Evolutionary conservation across 2,888 invertebrate species (phyloP).

Genomic region (Agrotis segetum): DNA sequence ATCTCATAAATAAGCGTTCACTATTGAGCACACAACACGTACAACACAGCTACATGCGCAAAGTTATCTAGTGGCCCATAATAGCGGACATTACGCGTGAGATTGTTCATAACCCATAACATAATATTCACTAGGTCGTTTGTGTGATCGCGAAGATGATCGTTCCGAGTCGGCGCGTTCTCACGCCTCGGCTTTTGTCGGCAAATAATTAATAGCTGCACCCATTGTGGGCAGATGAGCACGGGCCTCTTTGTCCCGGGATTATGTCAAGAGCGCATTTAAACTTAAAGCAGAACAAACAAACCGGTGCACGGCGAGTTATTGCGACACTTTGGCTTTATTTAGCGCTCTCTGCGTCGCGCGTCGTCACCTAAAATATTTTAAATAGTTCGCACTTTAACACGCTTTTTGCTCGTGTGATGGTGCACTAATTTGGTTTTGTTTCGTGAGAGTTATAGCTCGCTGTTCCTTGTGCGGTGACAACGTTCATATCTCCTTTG

Average conservation of each 20-base stretch:
- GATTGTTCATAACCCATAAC: slow-evolving; percentile 68
- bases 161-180: slow-evolving; percentile 73
- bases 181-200: slow-evolving; percentile 78
- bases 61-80: slow-evolving; percentile 56
- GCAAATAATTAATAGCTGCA: slow-evolving; percentile 82
- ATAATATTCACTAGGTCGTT: slow-evolving; percentile 67
- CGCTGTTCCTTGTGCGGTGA: slow-evolving; percentile 21
- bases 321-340: slow-evolving; percentile 67
- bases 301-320: slow-evolving; percentile 69
- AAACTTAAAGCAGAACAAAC: slow-evolving; percentile 71
- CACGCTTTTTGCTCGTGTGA: slow-evolving; percentile 43
- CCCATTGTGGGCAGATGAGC: slow-evolving; percentile 76
- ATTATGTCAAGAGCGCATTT: slow-evolving; percentile 71
- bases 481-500: not conserved
- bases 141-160: slow-evolving; percentile 67
- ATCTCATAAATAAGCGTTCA: slow-evolving; percentile 39
- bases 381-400: slow-evolving; percentile 55
- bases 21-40: slow-evolving; percentile 23
- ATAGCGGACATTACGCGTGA: slow-evolving; percentile 59
- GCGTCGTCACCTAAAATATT: slow-evolving; percentile 57
- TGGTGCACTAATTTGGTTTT: slow-evolving; percentile 43
- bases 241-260: slow-evolving; percentile 75
- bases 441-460: slow-evolving; percentile 37
- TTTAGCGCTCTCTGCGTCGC: slow-evolving; percentile 44
- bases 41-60: slow-evolving; percentile 34